Evolutionary conservation across 2,888 invertebrate species (phyloP), one percentile per base, ranked within the genome.

Genomic region (Lottia scabra): DNA sequence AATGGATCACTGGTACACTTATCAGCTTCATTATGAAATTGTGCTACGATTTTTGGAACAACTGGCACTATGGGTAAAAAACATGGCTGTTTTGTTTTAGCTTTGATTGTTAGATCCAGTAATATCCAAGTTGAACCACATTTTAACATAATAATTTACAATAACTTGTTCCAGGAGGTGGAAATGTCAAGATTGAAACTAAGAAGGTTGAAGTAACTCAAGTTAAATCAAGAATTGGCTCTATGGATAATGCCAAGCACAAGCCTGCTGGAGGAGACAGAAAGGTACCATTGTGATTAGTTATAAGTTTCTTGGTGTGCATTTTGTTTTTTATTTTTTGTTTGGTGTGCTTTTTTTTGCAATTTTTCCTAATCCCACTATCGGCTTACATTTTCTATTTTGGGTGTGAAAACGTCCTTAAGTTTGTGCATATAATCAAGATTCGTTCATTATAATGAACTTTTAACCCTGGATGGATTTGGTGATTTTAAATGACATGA

Each of bases 161-260:
- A 30, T 30, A 30, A 38, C 38, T 48, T 66, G 26, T 63, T 45
- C 6, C 78, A 67, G 78, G 80, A n/a, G 83, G 82, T 15, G 82
- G 84, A 15, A 77, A 82, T 63, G 81, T 83, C n/a, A 78, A 74
- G 45, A 76, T 78, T 13, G 75, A 78, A 63, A 78, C 19, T 56
- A 78, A 69, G 67, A 78, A 78, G 30, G 63, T 78, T 30, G 71
- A 70, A 26, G 62, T 78, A 15, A 72, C 68, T 13, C 79, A 78
- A 30, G 80, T 79, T 0, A 67, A 72, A 46, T 80, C 86, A 19
- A 83, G 79, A 72, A 71, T 85, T 56, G 82, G 82, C 6, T 85
- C 84, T 10, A 62, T 84, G 8, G 80, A 82, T 63, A 81, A 82
- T 46, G 74, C 75, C 19, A 63, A 76, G 43, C 80, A 85, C 73